phyloP scores from a whole-genome alignment of 2,888 invertebrate genomes.

The Calameuta idolon region DNA sequence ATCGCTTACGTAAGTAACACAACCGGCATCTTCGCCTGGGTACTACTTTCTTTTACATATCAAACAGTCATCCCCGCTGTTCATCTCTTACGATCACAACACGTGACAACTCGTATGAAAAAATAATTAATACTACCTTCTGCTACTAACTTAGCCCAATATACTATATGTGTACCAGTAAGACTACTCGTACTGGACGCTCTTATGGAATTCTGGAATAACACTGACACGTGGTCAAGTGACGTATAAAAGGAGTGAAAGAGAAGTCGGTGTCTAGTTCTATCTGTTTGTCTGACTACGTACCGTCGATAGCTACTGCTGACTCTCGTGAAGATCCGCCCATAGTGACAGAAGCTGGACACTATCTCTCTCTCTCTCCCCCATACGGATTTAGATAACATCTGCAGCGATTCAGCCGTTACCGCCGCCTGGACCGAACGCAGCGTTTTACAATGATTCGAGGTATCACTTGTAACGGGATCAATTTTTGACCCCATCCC shows the following conservation, averaged over 20 bases:
- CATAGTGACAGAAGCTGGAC: neutral
- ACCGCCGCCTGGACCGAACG: neutral
- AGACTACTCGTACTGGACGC: neutral
- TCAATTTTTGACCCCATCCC: neutral
- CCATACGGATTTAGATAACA: constrained; percentile 56
- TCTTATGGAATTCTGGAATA: neutral
- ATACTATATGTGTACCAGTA: neutral
- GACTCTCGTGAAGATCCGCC: neutral
- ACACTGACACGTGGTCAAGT: neutral
- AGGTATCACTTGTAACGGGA: neutral
- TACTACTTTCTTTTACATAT: neutral
- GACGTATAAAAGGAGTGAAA: neutral
- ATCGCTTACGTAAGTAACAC: neutral
- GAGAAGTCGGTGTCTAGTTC: neutral
- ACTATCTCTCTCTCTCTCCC: neutral
- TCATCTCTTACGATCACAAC: neutral
- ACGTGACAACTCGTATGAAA: neutral
- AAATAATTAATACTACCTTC: neutral
- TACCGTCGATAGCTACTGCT: neutral
- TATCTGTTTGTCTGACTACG: neutral
- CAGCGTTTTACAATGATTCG: neutral
- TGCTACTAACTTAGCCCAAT: no score
- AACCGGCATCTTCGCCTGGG: neutral
- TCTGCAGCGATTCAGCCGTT: constrained; percentile 38
- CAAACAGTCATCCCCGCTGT: neutral